Evolutionary conservation across 2,888 invertebrate genomes (phyloP), one percentile per base, ranked within the genome.

Genomic region (Reticulitermes lucifugus): DNA sequence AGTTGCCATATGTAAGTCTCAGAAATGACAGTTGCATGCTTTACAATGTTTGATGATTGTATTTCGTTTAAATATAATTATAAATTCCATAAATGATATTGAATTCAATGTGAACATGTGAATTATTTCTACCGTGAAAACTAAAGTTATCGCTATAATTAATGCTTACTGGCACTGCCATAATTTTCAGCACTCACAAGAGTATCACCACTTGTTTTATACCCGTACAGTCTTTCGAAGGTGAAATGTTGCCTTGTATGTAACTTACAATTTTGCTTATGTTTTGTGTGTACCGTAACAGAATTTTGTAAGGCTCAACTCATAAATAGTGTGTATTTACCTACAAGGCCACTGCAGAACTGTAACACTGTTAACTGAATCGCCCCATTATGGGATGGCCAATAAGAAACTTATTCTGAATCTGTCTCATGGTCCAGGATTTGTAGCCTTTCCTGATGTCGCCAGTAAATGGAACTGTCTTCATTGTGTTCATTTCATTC

Each of bases 111-210:
- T 55, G 70, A 70, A 25, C 70, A 70, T 10, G n/a, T 25, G 14
- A 70, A 70, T 29, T 29, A 70, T 25, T 29, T 70, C 29, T 29
- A 25, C 18, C n/a, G 25, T 70, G 25, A 70, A 70, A 70, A 70
- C 12, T 29, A 25, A 70, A 70, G 2, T n/a, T 4, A 70, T 70
- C 5, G n/a, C n/a, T 70, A 25, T n/a, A 29, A 70, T 12, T 29
- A 70, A 29, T 25, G 12, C 70, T 70, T 70, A 29, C 70, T 70
- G 70, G 70, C 29, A 70, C 70, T 70, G 70, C n/a, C 70, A 70
- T 4, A 70, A 25, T 70, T 70, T 14, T 29, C 25, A 70, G 29
- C 70, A 70, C 70, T 14, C 70, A 25, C 2, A 25, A 70, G 70
- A 70, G n/a, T 70, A 25, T 70, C 12, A 29, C 12, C 70, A 70